Evolutionary conservation across 2,888 invertebrate genomes (phyloP).

Genomic region (Microplitis deprimator): DNA sequence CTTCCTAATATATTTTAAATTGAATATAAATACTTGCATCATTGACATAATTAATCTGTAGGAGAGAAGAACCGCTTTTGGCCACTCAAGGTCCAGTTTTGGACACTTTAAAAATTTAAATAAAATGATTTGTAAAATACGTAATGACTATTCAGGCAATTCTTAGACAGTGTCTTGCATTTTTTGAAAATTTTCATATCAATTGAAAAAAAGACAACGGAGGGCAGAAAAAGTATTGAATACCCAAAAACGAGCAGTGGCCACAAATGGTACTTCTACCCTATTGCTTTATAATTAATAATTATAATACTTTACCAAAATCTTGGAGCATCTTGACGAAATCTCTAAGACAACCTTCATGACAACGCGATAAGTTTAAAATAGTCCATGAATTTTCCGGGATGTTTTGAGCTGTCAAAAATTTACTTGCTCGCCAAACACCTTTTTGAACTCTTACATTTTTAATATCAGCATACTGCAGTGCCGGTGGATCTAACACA

Average conservation of each 20-base stretch:
- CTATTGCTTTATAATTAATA: background rate
- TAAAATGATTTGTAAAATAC: too few species aligned
- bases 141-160: too few species aligned
- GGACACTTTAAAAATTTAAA: too few species aligned
- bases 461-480: conserved; percentile 76
- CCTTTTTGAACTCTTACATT: conserved; percentile 67
- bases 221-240: too few species aligned
- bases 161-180: too few species aligned
- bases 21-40: too few species aligned
- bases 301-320: background rate
- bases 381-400: conserved; percentile 71
- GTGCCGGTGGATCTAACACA: conserved; percentile 82
- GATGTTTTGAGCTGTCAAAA: conserved; percentile 60
- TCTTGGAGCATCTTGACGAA: conserved; percentile 53
- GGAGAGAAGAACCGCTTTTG: background rate
- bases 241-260: background rate
- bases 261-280: too few species aligned
- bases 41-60: background rate
- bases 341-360: conserved; percentile 50
- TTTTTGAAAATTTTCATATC: too few species aligned
- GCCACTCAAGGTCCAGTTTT: background rate
- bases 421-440: conserved; percentile 70
- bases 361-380: conserved; percentile 64
- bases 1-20: background rate
- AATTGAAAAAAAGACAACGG: too few species aligned